These are phyloP conservation scores for Acanthornis magna DNA, from an alignment of 2,797 vertebrate species.

Conservation along the genomic window DNA sequence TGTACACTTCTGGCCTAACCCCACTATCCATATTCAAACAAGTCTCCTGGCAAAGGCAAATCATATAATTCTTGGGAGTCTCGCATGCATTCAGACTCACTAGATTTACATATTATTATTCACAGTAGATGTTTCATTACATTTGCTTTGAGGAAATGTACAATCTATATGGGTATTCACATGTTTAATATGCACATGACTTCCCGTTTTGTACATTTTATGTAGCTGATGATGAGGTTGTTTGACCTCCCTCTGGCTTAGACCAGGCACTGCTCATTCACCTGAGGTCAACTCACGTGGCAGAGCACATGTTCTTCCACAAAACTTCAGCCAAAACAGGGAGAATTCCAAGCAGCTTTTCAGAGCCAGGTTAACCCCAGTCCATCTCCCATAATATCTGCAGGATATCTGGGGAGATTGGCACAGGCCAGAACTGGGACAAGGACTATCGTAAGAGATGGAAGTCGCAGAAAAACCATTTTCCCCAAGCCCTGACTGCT, in stretches of 20 bases:
- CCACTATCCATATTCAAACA: slow-evolving; percentile 45
- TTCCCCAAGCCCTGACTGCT: background rate
- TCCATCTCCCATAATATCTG: background rate
- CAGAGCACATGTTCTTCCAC: background rate
- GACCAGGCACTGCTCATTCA: background rate
- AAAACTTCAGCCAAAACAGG: background rate
- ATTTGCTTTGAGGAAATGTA: slow-evolving; percentile 27
- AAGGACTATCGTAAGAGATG: background rate
- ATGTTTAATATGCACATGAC: background rate
- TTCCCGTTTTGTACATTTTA: background rate
- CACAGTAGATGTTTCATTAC: slow-evolving; percentile 39
- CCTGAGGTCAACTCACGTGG: background rate
- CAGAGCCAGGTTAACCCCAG: background rate
- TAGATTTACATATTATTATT: slow-evolving; percentile 56
- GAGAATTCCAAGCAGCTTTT: background rate
- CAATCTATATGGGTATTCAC: background rate
- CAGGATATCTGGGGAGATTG: background rate
- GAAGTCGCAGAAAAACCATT: background rate
- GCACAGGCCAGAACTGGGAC: background rate
- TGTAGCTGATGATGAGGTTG: background rate
- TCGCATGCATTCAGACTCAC: slow-evolving; percentile 2
- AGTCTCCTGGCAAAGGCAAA: slow-evolving; percentile 17
- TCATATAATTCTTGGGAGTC: slow-evolving; percentile 17
- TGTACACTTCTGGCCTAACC: slow-evolving; percentile 9
- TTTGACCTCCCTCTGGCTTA: background rate